Evolutionary conservation across 2,113 vertebrate genomes (phyloP).

Genomic region (Coregonus clupeaformis): DNA sequence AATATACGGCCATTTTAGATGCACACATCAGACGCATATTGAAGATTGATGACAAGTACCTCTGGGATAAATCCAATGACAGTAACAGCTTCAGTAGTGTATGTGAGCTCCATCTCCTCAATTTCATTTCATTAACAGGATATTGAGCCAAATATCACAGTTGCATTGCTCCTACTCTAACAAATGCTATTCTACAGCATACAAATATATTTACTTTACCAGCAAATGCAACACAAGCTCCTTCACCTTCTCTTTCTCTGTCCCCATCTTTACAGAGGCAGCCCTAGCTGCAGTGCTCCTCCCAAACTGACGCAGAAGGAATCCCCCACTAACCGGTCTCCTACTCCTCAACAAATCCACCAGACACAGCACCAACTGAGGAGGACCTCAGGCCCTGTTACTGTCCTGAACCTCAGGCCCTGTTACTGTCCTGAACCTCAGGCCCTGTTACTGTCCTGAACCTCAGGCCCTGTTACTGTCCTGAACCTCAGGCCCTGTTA

Average conservation of each 20-base stretch:
- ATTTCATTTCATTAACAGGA: background rate
- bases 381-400: background rate
- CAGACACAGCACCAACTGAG: too few species aligned
- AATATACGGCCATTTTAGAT: background rate
- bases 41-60: background rate
- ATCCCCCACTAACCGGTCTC: slow-evolving; percentile 28
- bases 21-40: background rate
- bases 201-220: background rate
- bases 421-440: background rate
- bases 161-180: background rate
- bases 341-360: slow-evolving; percentile 24
- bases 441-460: background rate
- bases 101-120: background rate
- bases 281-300: slow-evolving; percentile 51
- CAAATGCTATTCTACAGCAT: background rate
- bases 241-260: slow-evolving; percentile 15
- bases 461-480: background rate
- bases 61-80: background rate
- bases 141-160: background rate
- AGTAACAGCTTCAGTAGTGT: background rate
- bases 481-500: too few species aligned
- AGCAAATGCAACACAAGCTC: background rate
- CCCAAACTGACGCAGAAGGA: slow-evolving; percentile 46
- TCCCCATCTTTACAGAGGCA: slow-evolving; percentile 31
- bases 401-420: background rate